Percentiles rank a stretch among this genome's conserved stretches.
Evolutionary conservation across 92 coral and sea anemone species (phyloP).

Genomic region (Hydrozoanthus gracilis): DNA sequence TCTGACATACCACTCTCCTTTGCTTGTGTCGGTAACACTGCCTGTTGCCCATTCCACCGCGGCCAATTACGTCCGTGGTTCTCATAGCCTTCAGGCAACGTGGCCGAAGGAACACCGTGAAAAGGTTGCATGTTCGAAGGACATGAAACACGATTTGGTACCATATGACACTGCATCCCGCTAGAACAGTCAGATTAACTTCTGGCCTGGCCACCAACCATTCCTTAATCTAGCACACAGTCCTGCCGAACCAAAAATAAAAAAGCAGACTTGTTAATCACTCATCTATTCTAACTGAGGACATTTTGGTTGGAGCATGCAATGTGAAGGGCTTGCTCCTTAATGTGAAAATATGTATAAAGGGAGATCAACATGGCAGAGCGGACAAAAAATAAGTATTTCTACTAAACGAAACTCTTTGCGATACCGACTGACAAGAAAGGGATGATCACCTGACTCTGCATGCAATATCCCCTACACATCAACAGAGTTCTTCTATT

Average conservation of each 20-base stretch:
- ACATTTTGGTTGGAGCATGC: no score
- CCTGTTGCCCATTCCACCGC: slow-evolving; percentile 3
- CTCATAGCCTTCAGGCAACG: background rate
- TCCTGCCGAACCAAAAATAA: background rate
- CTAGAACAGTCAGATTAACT: background rate
- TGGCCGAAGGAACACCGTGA: slow-evolving; percentile 2
- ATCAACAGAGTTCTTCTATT: no score
- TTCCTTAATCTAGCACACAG: background rate
- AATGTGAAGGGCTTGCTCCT: no score
- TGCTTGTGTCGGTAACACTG: background rate
- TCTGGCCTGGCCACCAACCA: background rate
- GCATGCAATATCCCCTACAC: no score
- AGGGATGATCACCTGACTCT: no score
- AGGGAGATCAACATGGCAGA: no score
- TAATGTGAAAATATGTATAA: no score
- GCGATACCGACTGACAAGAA: no score
- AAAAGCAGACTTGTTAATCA: no score
- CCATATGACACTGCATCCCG: slow-evolving; percentile 42
- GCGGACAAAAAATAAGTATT: no score
- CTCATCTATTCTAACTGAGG: no score
- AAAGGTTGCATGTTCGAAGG: background rate
- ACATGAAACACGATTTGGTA: background rate
- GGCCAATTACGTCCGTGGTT: background rate
- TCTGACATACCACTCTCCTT: background rate
- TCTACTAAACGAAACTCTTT: no score